Conservation (phyloP, 2,797 vertebrate genomes). For the Micropoecilia bifurca region DNA sequence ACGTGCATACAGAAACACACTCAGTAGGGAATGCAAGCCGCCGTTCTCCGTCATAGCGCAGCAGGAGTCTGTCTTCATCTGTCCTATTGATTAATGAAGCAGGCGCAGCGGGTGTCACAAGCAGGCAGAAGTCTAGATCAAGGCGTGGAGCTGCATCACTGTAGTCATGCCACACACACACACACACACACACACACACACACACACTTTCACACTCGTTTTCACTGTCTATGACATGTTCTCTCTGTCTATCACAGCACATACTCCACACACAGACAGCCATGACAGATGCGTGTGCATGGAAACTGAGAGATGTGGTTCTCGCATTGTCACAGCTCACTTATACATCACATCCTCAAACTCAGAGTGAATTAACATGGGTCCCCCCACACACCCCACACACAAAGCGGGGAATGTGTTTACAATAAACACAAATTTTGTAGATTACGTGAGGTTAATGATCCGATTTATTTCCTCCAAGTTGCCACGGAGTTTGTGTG, state of each 20-base stretch:
- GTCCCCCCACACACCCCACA: constrained; percentile 4
- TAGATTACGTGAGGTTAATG: constrained; percentile 77
- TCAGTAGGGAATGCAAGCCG: constrained; percentile 51
- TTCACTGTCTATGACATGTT: constrained; percentile 54
- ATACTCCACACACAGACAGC: constrained; percentile 47
- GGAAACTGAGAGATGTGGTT: constrained; percentile 47
- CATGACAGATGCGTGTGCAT: constrained; percentile 41
- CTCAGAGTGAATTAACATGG: constrained; percentile 52
- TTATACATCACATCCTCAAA: constrained; percentile 28
- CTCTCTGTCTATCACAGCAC: constrained; percentile 58
- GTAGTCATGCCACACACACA: constrained; percentile 27
- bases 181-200: constrained; percentile 15
- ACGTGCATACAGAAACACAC: constrained; percentile 46
- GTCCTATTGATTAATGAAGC: constrained; percentile 85
- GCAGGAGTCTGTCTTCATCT: constrained; percentile 81
- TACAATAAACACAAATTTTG: constrained; percentile 72
- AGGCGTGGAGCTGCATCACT: constrained; percentile 60
- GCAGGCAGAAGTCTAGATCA: constrained; percentile 72
- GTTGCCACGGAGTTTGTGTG: constrained; percentile 38
- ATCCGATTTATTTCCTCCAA: constrained; percentile 61
- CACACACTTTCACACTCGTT: constrained; percentile 11
- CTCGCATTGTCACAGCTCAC: constrained; percentile 30
- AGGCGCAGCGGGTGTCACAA: constrained; percentile 72
- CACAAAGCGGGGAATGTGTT: constrained; percentile 56
- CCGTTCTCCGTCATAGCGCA: constrained; percentile 74